Percentiles rank a stretch among this genome's conserved stretches.
Conservation (phyloP, 2,797 vertebrate genomes). For the Labroides dimidiatus region DNA sequence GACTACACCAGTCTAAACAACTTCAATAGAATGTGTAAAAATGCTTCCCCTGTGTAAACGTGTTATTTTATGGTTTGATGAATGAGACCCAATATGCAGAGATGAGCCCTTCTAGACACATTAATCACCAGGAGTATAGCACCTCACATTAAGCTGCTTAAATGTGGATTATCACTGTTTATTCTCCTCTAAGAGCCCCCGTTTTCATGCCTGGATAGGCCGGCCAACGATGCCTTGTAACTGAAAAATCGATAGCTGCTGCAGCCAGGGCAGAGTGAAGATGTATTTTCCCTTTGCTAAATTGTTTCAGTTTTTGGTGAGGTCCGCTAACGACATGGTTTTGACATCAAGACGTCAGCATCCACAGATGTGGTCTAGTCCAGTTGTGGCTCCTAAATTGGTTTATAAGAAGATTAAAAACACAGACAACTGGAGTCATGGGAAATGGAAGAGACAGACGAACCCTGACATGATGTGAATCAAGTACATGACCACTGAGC, state of each 20-base stretch:
- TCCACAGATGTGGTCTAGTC: conserved; percentile 39
- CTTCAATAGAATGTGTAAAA: conserved; percentile 57
- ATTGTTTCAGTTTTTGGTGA: conserved; percentile 52
- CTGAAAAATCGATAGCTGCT: conserved; percentile 70
- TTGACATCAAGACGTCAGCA: conserved; percentile 12
- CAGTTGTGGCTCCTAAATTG: conserved; percentile 45
- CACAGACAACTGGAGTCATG: conserved; percentile 30
- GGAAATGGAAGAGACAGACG: conserved; percentile 35
- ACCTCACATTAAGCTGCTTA: conserved; percentile 81
- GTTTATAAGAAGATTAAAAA: conserved; percentile 67
- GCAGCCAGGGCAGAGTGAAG: conserved; percentile 45
- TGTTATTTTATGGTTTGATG: conserved; percentile 74
- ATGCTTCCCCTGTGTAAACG: conserved; percentile 49
- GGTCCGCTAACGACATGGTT: conserved; percentile 28
- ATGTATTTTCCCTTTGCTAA: conserved; percentile 35
- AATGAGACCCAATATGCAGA: conserved; percentile 68
- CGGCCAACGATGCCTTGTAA: conserved; percentile 61
- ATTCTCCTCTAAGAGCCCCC: conserved; percentile 70
- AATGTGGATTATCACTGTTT: conserved; percentile 78
- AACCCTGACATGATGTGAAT: conserved; percentile 28
- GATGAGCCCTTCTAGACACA: conserved; percentile 76
- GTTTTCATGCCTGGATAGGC: conserved; percentile 72
- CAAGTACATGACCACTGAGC: conserved; percentile 9
- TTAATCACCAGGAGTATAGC: conserved; percentile 78
- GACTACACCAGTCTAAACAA: conserved; percentile 39